phyloP scores from a whole-genome alignment of 2,888 invertebrate species.

The Pachycephus smyrnensis region DNA sequence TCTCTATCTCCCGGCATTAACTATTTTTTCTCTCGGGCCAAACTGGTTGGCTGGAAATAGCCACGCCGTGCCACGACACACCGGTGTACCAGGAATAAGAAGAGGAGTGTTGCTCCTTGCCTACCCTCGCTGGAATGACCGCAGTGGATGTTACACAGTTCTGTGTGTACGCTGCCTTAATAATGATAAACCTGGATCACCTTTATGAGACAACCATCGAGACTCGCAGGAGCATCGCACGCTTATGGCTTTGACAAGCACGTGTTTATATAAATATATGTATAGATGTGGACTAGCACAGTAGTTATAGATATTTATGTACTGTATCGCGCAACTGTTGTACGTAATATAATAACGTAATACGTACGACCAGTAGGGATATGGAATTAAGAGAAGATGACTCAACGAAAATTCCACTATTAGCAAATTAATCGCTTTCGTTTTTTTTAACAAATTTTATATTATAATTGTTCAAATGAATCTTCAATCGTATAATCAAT shows the following conservation, averaged over 20 bases:
- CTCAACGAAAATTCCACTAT: neutral
- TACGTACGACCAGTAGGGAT: neutral
- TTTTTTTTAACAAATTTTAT: neutral
- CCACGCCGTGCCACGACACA: neutral
- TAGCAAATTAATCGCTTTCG: neutral
- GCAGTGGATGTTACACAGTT: neutral
- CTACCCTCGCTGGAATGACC: neutral
- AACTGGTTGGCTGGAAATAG: constrained; percentile 27
- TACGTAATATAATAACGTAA: neutral
- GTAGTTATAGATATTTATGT: neutral
- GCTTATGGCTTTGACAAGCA: neutral
- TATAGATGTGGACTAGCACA: neutral
- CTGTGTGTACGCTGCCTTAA: neutral
- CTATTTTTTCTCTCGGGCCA: constrained; percentile 22
- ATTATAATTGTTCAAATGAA: neutral
- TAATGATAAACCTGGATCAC: neutral
- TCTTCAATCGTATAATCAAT: neutral
- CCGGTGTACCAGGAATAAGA: neutral
- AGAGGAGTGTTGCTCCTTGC: neutral
- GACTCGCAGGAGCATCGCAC: constrained; percentile 6
- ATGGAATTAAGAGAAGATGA: neutral
- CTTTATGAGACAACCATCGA: neutral
- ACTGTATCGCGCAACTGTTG: neutral
- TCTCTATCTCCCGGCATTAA: constrained; percentile 20
- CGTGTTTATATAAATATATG: neutral